Evolutionary conservation across 37 sponge, comb jelly and placozoan genomes (phyloP), one percentile per base, ranked within the genome.

Genomic region (Aphrocallistes beatrix): DNA sequence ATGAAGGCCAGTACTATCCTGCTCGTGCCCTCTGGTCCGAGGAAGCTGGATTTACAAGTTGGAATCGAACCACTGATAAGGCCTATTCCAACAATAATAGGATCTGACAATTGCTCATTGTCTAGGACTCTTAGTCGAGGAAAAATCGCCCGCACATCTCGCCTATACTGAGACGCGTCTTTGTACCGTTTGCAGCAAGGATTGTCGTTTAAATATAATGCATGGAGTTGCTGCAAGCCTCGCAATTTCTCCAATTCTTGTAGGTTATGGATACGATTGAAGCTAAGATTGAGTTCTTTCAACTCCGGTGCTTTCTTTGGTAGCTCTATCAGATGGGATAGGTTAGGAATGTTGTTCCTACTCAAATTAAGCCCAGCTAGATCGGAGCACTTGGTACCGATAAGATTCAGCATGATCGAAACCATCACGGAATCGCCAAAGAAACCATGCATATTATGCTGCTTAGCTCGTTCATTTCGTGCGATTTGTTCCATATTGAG

Each of bases 361-460:
- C 75, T 60, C 3, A 60, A 25, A 60, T 60, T 60, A 30, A 60
- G 75, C 10, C 75, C 75, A 60, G 75, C 21, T 60, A 60, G n/a
- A 60, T 60, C 75, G 8, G 75, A 30, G 75, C 75, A 60, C n/a
- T 60, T 60, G 34, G 28, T 60, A 60, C 75, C 75, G 75, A 60
- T 60, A 19, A 60, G n/a, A 28, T 60, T 60, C 75, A 60, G 8
- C 75, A 60, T 60, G 8, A 13, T 60, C 6, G 10, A 25, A 19
- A 60, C 75, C n/a, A 60, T 8, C 25, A 60, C 75, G n/a, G 75
- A 60, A 28, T 60, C 75, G 21, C n/a, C n/a, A 28, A 60, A 60
- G 75, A 60, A 60, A 13, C 10, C 75, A 32, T 30, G 75, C n/a
- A 60, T 25, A 60, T 60, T 60, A 28, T 60, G 75, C 21, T 60